phyloP scores from a whole-genome alignment of 2,797 vertebrate genomes.

The Oreortyx pictus region DNA sequence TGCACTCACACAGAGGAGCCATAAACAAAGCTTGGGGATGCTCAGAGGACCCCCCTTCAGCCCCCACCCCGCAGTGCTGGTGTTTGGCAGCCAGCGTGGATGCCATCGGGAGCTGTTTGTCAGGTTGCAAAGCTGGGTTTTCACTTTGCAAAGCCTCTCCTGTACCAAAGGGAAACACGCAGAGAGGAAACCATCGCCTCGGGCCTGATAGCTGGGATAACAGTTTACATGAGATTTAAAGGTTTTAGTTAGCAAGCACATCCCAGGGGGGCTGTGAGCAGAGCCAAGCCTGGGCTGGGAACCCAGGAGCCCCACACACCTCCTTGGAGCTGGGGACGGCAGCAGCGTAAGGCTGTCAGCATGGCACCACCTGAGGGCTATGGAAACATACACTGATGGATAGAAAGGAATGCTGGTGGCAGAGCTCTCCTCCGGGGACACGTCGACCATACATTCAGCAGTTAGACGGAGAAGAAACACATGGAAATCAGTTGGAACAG shows the following conservation, averaged over 20 bases:
- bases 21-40: background rate
- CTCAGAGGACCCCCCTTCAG: fast-evolving
- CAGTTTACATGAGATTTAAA: background rate
- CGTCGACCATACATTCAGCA: background rate
- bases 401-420: background rate
- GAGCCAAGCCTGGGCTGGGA: background rate
- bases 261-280: fast-evolving
- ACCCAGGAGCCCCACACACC: background rate
- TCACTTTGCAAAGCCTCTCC: background rate
- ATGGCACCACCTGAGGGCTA: background rate
- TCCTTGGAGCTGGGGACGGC: background rate
- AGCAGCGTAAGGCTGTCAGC: background rate
- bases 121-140: background rate
- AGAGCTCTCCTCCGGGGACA: background rate
- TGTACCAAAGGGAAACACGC: background rate
- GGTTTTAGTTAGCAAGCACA: background rate
- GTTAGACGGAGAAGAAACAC: background rate
- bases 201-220: background rate
- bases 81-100: background rate
- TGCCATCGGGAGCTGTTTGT: background rate
- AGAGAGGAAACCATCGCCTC: background rate
- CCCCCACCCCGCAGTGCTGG: background rate
- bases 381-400: background rate
- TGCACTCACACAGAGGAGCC: background rate
- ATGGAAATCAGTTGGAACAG: background rate